Evolutionary conservation across 1,140 invertebrate genomes (phyloP).

Genomic region (Brachionus sp.): DNA sequence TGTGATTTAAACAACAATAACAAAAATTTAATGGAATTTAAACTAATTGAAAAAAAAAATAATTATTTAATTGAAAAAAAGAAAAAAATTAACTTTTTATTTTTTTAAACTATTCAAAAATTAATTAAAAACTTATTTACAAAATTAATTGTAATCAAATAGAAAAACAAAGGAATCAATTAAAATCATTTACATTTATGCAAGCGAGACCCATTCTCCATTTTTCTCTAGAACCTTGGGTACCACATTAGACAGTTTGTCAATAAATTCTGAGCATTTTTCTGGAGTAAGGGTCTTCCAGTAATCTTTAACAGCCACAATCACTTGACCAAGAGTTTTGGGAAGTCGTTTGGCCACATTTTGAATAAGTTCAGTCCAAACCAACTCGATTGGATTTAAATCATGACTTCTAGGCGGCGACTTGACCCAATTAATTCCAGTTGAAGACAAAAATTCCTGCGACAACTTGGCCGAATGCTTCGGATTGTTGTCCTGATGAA

Average conservation of each 20-base stretch:
- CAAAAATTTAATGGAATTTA: too few relatives aligned
- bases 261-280: slow-evolving; percentile 42
- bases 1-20: too few relatives aligned
- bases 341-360: slow-evolving; percentile 35
- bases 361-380: slow-evolving; percentile 37
- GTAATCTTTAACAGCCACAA: slow-evolving; percentile 40
- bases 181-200: background rate
- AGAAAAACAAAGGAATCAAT: background rate
- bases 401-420: slow-evolving; percentile 40
- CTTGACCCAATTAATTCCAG: slow-evolving; percentile 42
- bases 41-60: too few relatives aligned
- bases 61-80: background rate
- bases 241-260: slow-evolving; percentile 1
- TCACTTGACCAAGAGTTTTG: slow-evolving; percentile 36
- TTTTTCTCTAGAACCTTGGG: slow-evolving; percentile 44
- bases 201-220: slow-evolving; percentile 35
- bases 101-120: background rate
- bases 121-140: background rate
- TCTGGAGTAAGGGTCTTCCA: slow-evolving; percentile 36
- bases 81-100: background rate
- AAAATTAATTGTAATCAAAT: background rate
- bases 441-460: slow-evolving; percentile 37
- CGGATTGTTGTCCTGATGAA: slow-evolving; percentile 41
- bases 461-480: slow-evolving; percentile 44
- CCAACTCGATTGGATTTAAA: slow-evolving; percentile 27